Percentiles rank a stretch among this genome's conserved stretches.
Conservation (phyloP, 2,113 vertebrate genomes). For the Indicator maculatus region DNA sequence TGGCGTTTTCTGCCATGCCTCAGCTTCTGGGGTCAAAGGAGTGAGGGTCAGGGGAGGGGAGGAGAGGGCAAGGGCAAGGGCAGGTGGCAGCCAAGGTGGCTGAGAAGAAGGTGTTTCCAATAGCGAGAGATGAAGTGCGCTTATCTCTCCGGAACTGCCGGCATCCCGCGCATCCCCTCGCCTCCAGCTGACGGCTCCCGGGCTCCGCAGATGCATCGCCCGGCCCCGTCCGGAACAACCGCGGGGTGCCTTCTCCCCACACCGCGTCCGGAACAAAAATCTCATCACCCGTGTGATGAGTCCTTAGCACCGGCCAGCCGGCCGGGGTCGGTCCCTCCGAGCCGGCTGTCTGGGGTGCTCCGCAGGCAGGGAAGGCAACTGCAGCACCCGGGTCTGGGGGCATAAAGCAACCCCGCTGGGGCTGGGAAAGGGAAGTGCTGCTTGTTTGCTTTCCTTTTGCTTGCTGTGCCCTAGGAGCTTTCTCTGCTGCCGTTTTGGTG, state of each 20-base stretch:
- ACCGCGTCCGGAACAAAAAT: rapidly evolving
- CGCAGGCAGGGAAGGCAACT: not conserved
- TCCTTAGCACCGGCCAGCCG: not conserved
- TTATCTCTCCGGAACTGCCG: rapidly evolving
- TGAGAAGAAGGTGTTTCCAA: rapidly evolving
- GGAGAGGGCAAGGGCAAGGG: too few species aligned
- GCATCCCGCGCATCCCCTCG: rapidly evolving
- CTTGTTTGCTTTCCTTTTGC: not conserved
- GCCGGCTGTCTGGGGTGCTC: rapidly evolving
- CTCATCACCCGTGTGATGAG: rapidly evolving
- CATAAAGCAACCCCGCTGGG: not conserved
- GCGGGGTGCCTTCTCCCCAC: too few species aligned
- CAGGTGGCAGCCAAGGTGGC: rapidly evolving
- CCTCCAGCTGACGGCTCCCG: slow-evolving; percentile 55
- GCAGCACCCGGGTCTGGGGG: not conserved
- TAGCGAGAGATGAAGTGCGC: rapidly evolving
- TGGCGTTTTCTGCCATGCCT: too few species aligned
- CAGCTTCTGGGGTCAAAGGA: not conserved
- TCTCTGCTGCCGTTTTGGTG: not conserved
- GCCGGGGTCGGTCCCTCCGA: not conserved
- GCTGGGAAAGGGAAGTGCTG: rapidly evolving
- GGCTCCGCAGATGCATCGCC: not conserved
- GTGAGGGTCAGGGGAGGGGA: rapidly evolving
- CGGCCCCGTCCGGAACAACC: rapidly evolving
- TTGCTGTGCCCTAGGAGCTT: not conserved